Percentiles rank a stretch among this genome's conserved stretches.
phyloP scores from a whole-genome alignment of 2,113 vertebrate species.

The Percopsis transmontana region DNA sequence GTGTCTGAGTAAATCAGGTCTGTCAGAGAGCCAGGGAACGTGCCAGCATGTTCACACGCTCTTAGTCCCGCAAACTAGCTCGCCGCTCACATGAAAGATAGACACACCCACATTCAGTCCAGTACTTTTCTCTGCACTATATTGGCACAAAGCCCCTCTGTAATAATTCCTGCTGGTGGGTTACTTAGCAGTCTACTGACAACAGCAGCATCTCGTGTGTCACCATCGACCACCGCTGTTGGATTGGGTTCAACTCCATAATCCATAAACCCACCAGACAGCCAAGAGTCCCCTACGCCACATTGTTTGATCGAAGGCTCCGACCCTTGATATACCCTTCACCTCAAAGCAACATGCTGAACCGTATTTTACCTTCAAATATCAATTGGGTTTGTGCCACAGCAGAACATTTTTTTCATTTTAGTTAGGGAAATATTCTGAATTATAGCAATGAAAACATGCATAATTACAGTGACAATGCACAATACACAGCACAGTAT shows the following conservation, averaged over 20 bases:
- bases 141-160: constrained; percentile 23
- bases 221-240: neutral
- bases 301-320: too few species aligned
- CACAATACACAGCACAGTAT: too few species aligned
- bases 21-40: constrained; percentile 8
- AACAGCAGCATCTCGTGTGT: constrained; percentile 15
- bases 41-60: constrained; percentile 10
- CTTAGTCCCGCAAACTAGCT: neutral
- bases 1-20: constrained; percentile 56
- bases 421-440: too few species aligned
- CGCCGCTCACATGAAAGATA: neutral
- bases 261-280: too few species aligned
- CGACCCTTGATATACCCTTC: neutral
- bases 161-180: constrained; percentile 61
- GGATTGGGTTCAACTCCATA: too few species aligned
- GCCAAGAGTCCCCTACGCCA: too few species aligned
- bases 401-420: too few species aligned
- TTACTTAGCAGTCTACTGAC: constrained; percentile 32
- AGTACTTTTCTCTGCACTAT: constrained; percentile 9
- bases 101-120: constrained; percentile 6
- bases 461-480: too few species aligned
- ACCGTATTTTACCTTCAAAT: too few species aligned
- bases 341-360: constrained; percentile 4
- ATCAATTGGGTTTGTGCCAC: too few species aligned
- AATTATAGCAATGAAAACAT: too few species aligned